A percentile compares a stretch with the other conserved stretches of the same genome.
Evolutionary conservation across 2,113 vertebrate species (phyloP).

Genomic region (Pungitius pungitius): DNA sequence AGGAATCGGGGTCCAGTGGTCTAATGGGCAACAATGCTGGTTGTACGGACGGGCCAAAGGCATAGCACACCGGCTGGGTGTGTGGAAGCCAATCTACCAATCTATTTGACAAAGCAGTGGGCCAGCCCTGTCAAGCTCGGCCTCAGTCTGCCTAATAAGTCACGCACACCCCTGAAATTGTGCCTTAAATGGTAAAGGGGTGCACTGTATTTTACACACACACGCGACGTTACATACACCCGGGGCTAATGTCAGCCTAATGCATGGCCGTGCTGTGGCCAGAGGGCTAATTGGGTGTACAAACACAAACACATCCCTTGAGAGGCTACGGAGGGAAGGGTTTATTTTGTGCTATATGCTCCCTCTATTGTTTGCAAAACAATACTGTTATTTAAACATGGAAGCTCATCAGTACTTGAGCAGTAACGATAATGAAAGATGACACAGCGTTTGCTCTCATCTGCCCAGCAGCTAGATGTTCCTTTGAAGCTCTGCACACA

Average conservation of each 20-base stretch:
- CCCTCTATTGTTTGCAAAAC: conserved; percentile 40
- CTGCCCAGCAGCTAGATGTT: conserved; percentile 38
- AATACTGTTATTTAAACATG: conserved; percentile 46
- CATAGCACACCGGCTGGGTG: conserved; percentile 67
- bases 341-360: conserved; percentile 55
- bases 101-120: conserved; percentile 72
- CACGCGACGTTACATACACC: conserved; percentile 59
- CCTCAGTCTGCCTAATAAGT: conserved; percentile 66
- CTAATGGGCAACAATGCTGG: conserved; percentile 79
- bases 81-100: conserved; percentile 72
- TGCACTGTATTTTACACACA: conserved; percentile 61
- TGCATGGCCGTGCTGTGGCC: conserved; percentile 77
- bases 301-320: conserved; percentile 81
- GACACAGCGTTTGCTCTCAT: conserved; percentile 54
- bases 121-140: conserved; percentile 63
- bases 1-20: conserved; percentile 68
- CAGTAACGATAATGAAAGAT: conserved; percentile 59
- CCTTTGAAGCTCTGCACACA: conserved; percentile 49
- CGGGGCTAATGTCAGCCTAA: conserved; percentile 78
- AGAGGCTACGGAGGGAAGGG: conserved; percentile 60
- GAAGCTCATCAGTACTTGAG: conserved; percentile 40
- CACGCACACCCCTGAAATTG: conserved; percentile 65
- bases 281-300: conserved; percentile 82
- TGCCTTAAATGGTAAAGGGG: conserved; percentile 63
- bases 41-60: conserved; percentile 73